Conservation (phyloP, 2,888 invertebrate genomes). For the Aphidoletes aphidimyza region DNA sequence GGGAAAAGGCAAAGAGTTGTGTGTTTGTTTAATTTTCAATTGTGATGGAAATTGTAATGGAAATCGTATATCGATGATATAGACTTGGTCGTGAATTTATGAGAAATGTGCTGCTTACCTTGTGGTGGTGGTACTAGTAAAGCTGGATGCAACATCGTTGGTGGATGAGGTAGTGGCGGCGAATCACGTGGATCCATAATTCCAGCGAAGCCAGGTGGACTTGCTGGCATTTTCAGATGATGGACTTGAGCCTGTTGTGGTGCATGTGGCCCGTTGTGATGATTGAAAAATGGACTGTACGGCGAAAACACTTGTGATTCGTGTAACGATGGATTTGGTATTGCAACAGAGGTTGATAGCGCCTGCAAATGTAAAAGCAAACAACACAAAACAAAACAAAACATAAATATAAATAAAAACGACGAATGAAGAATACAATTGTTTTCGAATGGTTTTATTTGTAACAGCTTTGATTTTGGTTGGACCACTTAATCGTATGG, state of each 20-base stretch:
- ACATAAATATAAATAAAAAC: not conserved
- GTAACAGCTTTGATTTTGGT: no score
- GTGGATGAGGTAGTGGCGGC: conserved; percentile 85
- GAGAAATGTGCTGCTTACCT: no score
- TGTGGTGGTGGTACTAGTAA: conserved; percentile 85
- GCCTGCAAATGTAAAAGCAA: conserved; percentile 62
- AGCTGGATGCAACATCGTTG: conserved; percentile 86
- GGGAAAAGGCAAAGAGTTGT: not conserved
- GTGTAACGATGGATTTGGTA: conserved; percentile 94
- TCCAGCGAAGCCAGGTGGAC: conserved; percentile 74
- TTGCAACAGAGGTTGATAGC: conserved; percentile 94
- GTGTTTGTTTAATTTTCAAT: no score
- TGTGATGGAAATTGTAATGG: no score
- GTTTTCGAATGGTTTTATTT: no score
- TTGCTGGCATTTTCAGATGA: conserved; percentile 65
- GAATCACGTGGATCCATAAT: conserved; percentile 78
- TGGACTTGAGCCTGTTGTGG: conserved; percentile 67
- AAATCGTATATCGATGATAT: no score
- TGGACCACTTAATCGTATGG: no score
- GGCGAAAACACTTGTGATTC: conserved; percentile 94
- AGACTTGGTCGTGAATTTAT: no score
- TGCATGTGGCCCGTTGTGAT: conserved; percentile 67
- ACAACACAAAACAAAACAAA: not conserved
- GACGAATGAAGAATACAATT: no score
- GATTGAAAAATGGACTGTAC: conserved; percentile 88